A percentile compares a stretch with the other conserved stretches of the same genome.
Evolutionary conservation across 2,113 vertebrate genomes (phyloP).

Genomic region (Thunnus maccoyii): DNA sequence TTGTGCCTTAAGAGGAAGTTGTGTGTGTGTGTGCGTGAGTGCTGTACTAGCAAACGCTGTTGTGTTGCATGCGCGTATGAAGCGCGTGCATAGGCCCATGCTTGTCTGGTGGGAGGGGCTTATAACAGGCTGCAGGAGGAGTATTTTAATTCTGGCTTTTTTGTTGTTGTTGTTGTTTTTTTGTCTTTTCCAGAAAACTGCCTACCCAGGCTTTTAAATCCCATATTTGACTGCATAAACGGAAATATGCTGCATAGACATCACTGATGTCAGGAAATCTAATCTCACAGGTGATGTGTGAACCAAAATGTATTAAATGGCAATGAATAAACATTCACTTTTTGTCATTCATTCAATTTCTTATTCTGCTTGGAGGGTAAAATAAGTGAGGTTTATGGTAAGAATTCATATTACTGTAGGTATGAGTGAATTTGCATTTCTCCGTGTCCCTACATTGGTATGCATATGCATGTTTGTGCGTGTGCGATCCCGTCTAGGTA

Average conservation of each 20-base stretch:
- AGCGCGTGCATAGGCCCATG: too few species aligned
- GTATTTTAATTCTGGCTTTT: too few species aligned
- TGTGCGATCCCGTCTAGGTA: slow-evolving; percentile 11
- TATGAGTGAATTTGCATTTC: slow-evolving; percentile 24
- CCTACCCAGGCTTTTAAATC: slow-evolving; percentile 4
- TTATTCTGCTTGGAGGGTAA: slow-evolving; percentile 5
- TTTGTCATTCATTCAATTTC: slow-evolving; percentile 26
- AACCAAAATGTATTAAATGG: slow-evolving; percentile 28
- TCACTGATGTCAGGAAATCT: slow-evolving; percentile 4
- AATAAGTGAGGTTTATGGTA: slow-evolving; percentile 2
- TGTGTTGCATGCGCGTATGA: too few species aligned
- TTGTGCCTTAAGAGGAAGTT: too few species aligned
- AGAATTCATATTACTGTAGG: slow-evolving; percentile 21
- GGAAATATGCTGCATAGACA: slow-evolving; percentile 17
- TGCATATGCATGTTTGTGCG: slow-evolving; percentile 36
- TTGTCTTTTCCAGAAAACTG: too few species aligned
- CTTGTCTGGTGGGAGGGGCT: too few species aligned
- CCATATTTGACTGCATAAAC: neutral
- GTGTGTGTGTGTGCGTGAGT: too few species aligned
- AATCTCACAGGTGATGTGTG: slow-evolving; percentile 20
- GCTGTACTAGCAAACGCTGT: too few species aligned
- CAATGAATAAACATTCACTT: slow-evolving; percentile 55
- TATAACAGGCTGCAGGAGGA: too few species aligned
- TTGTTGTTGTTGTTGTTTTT: too few species aligned
- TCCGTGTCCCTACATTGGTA: slow-evolving; percentile 14